Conservation (phyloP, 2,888 invertebrate species). For the Mythimna vitellina region DNA sequence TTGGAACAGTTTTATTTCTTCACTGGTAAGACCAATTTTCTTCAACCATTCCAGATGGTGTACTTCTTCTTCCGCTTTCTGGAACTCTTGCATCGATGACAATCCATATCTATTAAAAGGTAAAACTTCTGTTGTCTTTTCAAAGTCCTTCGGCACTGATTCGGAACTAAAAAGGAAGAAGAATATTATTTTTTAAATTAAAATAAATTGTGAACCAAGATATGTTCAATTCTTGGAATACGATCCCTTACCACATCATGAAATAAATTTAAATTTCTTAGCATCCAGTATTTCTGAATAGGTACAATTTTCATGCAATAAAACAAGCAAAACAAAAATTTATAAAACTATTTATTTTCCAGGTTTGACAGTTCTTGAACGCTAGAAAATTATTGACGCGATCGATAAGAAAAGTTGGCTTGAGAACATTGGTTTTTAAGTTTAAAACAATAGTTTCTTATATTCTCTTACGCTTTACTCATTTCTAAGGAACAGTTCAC, state of each 20-base stretch:
- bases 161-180: constrained; percentile 76
- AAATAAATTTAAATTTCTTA: constrained; percentile 32
- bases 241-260: constrained; percentile 52
- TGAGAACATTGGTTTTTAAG: constrained; percentile 10
- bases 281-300: constrained; percentile 24
- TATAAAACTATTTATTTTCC: constrained; percentile 46
- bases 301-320: background rate
- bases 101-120: constrained; percentile 85
- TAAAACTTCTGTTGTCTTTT: constrained; percentile 81
- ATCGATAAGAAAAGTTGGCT: constrained; percentile 34
- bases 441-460: background rate
- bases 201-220: background rate
- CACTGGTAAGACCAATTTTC: constrained; percentile 84
- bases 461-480: background rate
- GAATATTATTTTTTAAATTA: background rate
- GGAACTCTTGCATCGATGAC: constrained; percentile 83
- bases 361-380: constrained; percentile 40
- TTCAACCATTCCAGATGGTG: constrained; percentile 85
- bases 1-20: constrained; percentile 88
- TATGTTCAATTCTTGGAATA: background rate
- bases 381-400: constrained; percentile 18
- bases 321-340: constrained; percentile 43
- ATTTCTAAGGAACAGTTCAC: background rate
- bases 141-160: constrained; percentile 81
- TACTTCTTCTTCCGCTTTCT: constrained; percentile 79